A percentile compares a stretch with the other conserved stretches of the same genome.
These are phyloP conservation scores for Probaryconus sp. DNA, from an alignment of 1,140 invertebrate species.

Conservation along the genomic window DNA sequence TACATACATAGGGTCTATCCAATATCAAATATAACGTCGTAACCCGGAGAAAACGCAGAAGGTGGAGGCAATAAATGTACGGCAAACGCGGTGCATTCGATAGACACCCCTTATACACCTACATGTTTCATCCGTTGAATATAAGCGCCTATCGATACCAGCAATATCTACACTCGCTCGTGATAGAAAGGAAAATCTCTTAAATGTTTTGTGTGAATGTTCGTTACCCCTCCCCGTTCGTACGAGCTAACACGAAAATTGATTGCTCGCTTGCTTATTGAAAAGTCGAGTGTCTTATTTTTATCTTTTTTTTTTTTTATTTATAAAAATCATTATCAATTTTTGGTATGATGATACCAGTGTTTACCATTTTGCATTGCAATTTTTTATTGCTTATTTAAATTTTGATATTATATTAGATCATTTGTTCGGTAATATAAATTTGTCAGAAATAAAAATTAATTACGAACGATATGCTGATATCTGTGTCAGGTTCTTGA, in stretches of 20 bases:
- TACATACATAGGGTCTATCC: conserved; percentile 77
- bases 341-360: too few species aligned
- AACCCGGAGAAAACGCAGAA: conserved; percentile 68
- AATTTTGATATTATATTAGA: too few species aligned
- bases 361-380: too few species aligned
- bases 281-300: too few species aligned
- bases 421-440: too few species aligned
- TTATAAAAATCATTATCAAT: too few species aligned
- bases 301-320: too few species aligned
- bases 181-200: conserved; percentile 14
- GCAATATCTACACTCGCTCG: conserved; percentile 22
- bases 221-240: conserved; percentile 6
- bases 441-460: too few species aligned
- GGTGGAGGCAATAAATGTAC: conserved; percentile 77
- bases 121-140: conserved; percentile 64
- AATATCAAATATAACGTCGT: conserved; percentile 79
- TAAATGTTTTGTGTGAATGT: conserved; percentile 4
- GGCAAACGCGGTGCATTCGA: conserved; percentile 75
- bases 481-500: too few species aligned
- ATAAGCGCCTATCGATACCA: conserved; percentile 65
- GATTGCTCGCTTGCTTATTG: too few species aligned
- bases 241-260: neutral
- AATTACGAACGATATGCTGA: too few species aligned
- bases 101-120: conserved; percentile 69
- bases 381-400: too few species aligned